Evolutionary conservation across 2,888 invertebrate species (phyloP).

Genomic region (Megamerina dolium): DNA sequence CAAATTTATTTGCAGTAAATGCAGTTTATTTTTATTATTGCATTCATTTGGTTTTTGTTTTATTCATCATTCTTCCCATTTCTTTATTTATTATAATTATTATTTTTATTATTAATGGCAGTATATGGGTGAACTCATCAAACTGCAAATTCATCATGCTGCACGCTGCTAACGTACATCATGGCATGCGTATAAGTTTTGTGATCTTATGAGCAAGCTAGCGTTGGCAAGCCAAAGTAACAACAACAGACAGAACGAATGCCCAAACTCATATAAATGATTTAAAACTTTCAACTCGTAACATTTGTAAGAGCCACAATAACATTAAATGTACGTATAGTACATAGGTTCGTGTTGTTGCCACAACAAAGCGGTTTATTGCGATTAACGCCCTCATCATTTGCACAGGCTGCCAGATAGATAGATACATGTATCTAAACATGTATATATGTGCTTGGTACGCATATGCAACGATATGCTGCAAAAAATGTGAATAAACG

Average conservation of each 20-base stretch:
- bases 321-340: constrained; percentile 7
- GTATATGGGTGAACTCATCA: constrained; percentile 16
- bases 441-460: no score
- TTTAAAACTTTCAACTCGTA: constrained; percentile 22
- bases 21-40: no score
- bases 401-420: constrained; percentile 11
- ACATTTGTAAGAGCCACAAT: constrained; percentile 14
- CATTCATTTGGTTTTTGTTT: no score
- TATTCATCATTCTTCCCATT: no score
- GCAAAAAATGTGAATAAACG: background rate
- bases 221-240: constrained; percentile 5
- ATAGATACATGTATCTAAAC: background rate
- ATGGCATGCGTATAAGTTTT: background rate
- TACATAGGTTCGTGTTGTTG: no score
- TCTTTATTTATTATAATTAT: background rate
- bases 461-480: background rate
- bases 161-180: background rate
- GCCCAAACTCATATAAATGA: constrained; percentile 17
- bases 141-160: constrained; percentile 18
- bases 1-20: background rate
- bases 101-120: constrained; percentile 14
- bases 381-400: constrained; percentile 16
- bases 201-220: background rate
- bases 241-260: constrained; percentile 1
- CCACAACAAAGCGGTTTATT: constrained; percentile 11